Evolutionary conservation across 2,797 vertebrate species (phyloP).

Genomic region (Glossophaga mutica): DNA sequence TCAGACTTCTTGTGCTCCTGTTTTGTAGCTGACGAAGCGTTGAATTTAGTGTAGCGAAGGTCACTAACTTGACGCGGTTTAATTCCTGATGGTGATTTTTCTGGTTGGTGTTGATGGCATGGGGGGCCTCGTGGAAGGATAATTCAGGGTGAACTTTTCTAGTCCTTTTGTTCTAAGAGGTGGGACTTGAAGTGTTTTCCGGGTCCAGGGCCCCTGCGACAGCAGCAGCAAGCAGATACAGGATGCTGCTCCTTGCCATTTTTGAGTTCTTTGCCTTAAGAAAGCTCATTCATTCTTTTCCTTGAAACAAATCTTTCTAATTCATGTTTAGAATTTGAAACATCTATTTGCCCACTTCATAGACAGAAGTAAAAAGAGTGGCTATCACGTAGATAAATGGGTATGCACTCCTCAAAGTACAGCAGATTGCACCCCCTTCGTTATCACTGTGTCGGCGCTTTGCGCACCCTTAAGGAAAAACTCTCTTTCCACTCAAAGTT

Average conservation of each 20-base stretch:
- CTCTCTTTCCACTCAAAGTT: neutral
- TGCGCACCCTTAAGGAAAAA: neutral
- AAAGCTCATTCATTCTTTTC: constrained; percentile 19
- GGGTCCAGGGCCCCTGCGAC: neutral
- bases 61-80: constrained; percentile 46
- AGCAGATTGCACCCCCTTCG: neutral
- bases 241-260: neutral
- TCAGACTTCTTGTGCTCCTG: constrained; percentile 52
- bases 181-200: neutral
- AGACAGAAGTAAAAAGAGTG: constrained; percentile 9
- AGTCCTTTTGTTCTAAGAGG: constrained; percentile 37
- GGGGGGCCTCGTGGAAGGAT: constrained; percentile 45
- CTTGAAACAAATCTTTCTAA: neutral
- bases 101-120: constrained; percentile 54
- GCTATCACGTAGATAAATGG: neutral
- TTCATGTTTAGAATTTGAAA: neutral
- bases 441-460: neutral
- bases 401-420: neutral
- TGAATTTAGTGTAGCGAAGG: constrained; percentile 57
- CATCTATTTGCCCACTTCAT: neutral
- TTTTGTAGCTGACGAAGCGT: constrained; percentile 58
- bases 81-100: constrained; percentile 51
- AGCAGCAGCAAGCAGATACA: neutral
- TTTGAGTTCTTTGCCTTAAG: constrained; percentile 20
- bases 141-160: constrained; percentile 59